Evolutionary conservation across 2,113 vertebrate species (phyloP).

Genomic region (Origma solitaria): DNA sequence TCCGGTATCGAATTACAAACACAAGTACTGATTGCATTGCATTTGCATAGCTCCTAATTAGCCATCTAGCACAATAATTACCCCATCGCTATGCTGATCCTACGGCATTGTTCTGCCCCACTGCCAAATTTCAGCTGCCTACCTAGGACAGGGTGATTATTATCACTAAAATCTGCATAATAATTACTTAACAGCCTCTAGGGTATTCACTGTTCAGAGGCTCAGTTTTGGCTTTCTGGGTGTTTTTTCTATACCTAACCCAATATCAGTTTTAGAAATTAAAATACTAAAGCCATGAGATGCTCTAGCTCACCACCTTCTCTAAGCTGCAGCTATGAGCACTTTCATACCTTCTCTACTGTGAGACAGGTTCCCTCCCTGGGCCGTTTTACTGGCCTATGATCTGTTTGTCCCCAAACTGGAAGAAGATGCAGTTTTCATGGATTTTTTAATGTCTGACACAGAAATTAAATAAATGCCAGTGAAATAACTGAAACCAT

Average conservation of each 20-base stretch:
- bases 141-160: background rate
- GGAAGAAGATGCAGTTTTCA: background rate
- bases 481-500: background rate
- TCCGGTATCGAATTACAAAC: background rate
- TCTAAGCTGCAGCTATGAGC: background rate
- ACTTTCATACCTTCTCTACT: background rate
- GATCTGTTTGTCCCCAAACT: background rate
- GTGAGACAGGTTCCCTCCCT: background rate
- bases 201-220: background rate
- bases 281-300: background rate
- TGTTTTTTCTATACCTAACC: background rate
- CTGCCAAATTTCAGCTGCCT: background rate
- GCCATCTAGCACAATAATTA: slow-evolving; percentile 7
- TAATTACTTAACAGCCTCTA: slow-evolving; percentile 15
- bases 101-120: background rate
- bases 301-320: background rate
- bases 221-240: background rate
- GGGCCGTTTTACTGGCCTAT: background rate
- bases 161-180: slow-evolving; percentile 10
- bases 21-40: background rate
- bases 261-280: background rate
- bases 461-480: background rate
- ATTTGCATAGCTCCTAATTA: slow-evolving; percentile 16
- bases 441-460: background rate
- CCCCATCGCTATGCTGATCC: background rate